Evolutionary conservation across 37 sponge, comb jelly and placozoan genomes (phyloP).

Genomic region (Lycopodina hypogea): DNA sequence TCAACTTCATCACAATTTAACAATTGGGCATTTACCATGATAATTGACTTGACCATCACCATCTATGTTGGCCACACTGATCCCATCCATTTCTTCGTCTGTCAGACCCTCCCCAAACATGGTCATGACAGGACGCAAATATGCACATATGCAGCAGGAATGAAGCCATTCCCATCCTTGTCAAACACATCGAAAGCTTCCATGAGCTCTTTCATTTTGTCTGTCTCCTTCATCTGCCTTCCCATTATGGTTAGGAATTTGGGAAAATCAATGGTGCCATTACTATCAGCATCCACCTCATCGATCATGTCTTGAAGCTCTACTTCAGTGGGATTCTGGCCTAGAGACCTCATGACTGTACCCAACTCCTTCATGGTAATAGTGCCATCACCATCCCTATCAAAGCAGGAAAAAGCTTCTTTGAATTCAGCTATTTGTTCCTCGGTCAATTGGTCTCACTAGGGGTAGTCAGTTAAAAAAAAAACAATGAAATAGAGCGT

Average conservation of each 20-base stretch:
- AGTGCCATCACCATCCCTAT: constrained; percentile 99
- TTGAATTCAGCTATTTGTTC: constrained; percentile 99
- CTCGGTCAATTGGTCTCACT: constrained; percentile 89
- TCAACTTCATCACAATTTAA: background rate
- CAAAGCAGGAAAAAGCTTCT: constrained; percentile 98
- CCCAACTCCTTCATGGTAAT: constrained; percentile 99
- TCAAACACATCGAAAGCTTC: constrained; percentile 99
- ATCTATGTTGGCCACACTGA: constrained; percentile 97
- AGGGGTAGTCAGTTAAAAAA: too few species aligned
- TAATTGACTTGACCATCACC: constrained; percentile 99
- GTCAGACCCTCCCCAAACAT: constrained; percentile 99
- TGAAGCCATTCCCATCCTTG: constrained; percentile 99
- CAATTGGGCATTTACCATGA: constrained; percentile 58
- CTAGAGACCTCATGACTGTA: constrained; percentile 98
- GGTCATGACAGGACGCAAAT: constrained; percentile 98
- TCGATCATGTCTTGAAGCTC: constrained; percentile 99
- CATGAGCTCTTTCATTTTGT: constrained; percentile 95
- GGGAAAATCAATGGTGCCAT: constrained; percentile 98
- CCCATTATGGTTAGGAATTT: constrained; percentile 99
- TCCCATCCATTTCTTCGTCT: constrained; percentile 99
- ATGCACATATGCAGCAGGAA: constrained; percentile 97
- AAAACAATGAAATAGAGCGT: background rate
- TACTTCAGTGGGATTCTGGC: constrained; percentile 99
- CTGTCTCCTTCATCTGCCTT: constrained; percentile 97
- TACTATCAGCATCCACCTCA: constrained; percentile 98